phyloP scores from a whole-genome alignment of 2,888 invertebrate species.

The Nephrotoma appendiculata region DNA sequence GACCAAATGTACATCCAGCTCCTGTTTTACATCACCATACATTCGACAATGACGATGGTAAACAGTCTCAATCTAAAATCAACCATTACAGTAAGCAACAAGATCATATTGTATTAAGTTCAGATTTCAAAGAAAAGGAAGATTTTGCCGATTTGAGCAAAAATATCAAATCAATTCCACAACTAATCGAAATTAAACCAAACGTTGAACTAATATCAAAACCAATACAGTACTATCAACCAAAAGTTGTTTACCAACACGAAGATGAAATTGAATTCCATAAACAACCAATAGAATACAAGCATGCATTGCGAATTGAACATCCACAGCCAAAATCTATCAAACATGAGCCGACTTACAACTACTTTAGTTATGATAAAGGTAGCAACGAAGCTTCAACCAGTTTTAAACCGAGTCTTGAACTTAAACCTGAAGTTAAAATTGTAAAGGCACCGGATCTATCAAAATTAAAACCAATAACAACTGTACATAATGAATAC shows the following conservation, averaged over 20 bases:
- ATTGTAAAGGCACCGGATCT: conserved; percentile 17
- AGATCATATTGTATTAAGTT: conserved; percentile 30
- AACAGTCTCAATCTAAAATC: conserved; percentile 30
- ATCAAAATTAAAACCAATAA: conserved; percentile 13
- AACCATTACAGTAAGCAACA: conserved; percentile 32
- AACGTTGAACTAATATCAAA: conserved; percentile 24
- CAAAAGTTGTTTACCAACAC: neutral
- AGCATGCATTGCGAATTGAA: neutral
- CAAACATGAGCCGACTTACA: conserved; percentile 15
- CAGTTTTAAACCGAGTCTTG: conserved; percentile 8
- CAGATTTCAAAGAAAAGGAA: conserved; percentile 23
- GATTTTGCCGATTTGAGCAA: conserved; percentile 26
- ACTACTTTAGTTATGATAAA: neutral
- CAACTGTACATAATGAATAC: conserved; percentile 10
- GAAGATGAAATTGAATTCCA: neutral
- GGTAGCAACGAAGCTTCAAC: neutral
- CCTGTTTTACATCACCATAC: conserved; percentile 24
- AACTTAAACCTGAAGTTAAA: conserved; percentile 11
- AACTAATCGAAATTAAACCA: conserved; percentile 27
- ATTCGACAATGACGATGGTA: conserved; percentile 20
- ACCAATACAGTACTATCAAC: neutral
- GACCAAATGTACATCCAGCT: conserved; percentile 30
- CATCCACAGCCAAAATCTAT: neutral
- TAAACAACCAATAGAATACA: neutral
- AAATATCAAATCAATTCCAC: conserved; percentile 26